Base-by-base conservation (phyloP, 2,113 vertebrate genomes). In the Gobius niger region DNA sequence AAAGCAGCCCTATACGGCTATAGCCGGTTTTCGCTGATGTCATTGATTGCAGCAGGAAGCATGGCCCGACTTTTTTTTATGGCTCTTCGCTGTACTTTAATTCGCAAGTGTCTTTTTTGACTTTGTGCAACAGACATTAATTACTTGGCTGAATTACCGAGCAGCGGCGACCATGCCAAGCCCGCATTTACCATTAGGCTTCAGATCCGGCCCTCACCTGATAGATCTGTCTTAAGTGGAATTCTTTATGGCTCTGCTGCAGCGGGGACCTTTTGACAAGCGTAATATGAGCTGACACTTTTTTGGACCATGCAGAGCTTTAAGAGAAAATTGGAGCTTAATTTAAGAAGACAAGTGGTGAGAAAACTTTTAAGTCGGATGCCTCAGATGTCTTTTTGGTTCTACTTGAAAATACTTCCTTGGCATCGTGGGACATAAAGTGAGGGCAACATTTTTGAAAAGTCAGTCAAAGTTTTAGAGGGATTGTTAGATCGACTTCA, bases 91-190 rank as follows among this genome's bases (percentile, higher is more conserved):
- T 12, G 9, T 64, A 57, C 72, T 81, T 83, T 80, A 41, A 68
- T 72, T 68, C 62, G 65, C 42, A 1, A 18, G 19, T 76, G 65
- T 24, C 77, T 82, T 65, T 59, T 81, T 79, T 78, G 64, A 88
- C 85, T 85, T 88, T 89, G 81, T 73, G 51, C 47, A 47, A 47
- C n/a, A 0, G 54, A 75, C 79, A 65, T 73, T 83, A 89, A 81
- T 63, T 75, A 75, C 72, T 63, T n/a, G 47, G 12, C 52, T 80
- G 68, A 84, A 80, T 87, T 76, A 81, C 66, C 10, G 41, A 49
- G 59, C 44, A 34, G 16, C 62, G 56, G 54, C 56, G 5, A 1
- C 12, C 53, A 47, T 72, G 80, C 82, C 81, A 79, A 82, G 72
- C 12, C 40, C 18, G 76, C 77, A 68, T 82, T 87, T 72, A 74